A percentile compares a stretch with the other conserved stretches of the same genome.
Conservation (phyloP, 2,797 vertebrate species). For the Notolabrus celidotus region DNA sequence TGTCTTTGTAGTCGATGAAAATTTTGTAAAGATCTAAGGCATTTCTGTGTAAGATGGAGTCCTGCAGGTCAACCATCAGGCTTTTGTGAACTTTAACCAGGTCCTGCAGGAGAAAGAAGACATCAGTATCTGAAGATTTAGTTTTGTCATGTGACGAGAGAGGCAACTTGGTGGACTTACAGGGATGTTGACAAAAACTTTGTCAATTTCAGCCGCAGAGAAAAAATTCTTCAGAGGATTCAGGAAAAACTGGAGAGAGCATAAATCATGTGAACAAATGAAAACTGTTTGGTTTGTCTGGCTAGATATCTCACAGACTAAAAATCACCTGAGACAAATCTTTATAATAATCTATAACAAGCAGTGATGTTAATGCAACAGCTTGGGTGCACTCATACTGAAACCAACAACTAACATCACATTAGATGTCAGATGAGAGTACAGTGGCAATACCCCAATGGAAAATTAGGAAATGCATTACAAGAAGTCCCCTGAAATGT, state of each 20-base stretch:
- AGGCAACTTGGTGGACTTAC: slow-evolving; percentile 78
- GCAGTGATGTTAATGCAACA: too few relatives aligned
- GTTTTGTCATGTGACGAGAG: background rate
- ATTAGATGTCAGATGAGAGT: too few relatives aligned
- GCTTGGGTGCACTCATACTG: too few relatives aligned
- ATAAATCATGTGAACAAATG: background rate
- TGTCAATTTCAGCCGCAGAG: slow-evolving; percentile 88
- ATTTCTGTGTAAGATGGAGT: slow-evolving; percentile 91
- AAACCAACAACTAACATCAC: too few relatives aligned
- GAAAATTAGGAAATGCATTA: too few relatives aligned
- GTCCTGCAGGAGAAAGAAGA: slow-evolving; percentile 80
- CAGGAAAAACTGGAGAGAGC: slow-evolving; percentile 89
- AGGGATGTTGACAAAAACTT: slow-evolving; percentile 93
- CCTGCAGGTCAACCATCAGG: slow-evolving; percentile 90
- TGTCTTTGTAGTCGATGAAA: slow-evolving; percentile 95
- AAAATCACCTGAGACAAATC: background rate
- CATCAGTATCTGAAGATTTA: background rate
- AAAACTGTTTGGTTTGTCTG: background rate
- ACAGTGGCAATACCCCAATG: too few relatives aligned
- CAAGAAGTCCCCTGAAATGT: too few relatives aligned
- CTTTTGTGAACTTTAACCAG: slow-evolving; percentile 93
- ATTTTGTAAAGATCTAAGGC: slow-evolving; percentile 93
- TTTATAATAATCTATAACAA: too few relatives aligned
- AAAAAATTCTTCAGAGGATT: slow-evolving; percentile 91
- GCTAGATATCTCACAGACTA: too few relatives aligned